These are phyloP conservation scores for Heterotilapia buettikoferi DNA, from an alignment of 2,113 vertebrate species.

Conservation along the genomic window DNA sequence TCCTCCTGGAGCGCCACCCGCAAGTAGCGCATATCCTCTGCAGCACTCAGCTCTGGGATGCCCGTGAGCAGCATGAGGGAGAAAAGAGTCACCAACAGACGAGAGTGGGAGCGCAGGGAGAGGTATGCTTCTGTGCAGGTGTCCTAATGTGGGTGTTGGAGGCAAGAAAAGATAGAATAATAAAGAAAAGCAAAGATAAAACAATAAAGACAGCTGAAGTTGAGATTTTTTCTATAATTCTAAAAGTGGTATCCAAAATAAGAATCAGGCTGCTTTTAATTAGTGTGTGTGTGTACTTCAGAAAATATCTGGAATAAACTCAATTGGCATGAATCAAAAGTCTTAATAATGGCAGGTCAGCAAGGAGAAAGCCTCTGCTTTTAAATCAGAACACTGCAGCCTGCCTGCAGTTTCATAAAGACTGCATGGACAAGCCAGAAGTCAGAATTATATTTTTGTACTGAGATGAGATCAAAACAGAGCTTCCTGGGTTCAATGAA, in stretches of 20 bases:
- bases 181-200: neutral
- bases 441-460: neutral
- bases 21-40: slow-evolving; percentile 74
- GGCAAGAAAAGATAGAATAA: neutral
- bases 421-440: neutral
- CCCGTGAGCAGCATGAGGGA: slow-evolving; percentile 78
- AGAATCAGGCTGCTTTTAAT: neutral
- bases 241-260: neutral
- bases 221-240: neutral
- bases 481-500: neutral
- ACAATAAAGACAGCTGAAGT: neutral
- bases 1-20: slow-evolving; percentile 69
- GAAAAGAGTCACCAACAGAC: slow-evolving; percentile 73
- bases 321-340: neutral
- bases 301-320: neutral
- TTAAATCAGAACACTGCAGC: neutral
- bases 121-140: slow-evolving; percentile 73
- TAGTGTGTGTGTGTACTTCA: neutral
- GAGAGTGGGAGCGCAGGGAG: slow-evolving; percentile 70
- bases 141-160: slow-evolving; percentile 46
- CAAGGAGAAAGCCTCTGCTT: neutral
- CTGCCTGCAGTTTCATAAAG: neutral
- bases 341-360: neutral
- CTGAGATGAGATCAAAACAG: neutral
- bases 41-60: slow-evolving; percentile 72